Evolutionary conservation across 2,888 invertebrate species (phyloP).

Genomic region (Troglohyphantes excavatus): DNA sequence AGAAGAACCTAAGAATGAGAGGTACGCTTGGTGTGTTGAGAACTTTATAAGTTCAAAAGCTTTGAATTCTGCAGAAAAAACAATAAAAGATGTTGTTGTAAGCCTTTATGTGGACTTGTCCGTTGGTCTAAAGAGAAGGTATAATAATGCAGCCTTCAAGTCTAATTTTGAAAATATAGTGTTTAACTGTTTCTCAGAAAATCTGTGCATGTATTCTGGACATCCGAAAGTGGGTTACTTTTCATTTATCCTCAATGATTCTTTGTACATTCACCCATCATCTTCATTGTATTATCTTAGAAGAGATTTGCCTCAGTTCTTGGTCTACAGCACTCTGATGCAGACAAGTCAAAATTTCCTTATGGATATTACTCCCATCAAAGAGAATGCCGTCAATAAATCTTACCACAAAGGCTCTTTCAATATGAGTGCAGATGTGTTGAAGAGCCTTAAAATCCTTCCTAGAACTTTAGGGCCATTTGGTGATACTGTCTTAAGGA

Average conservation of each 20-base stretch:
- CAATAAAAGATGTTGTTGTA: constrained; percentile 66
- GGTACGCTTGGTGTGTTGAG: constrained; percentile 81
- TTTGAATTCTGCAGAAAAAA: constrained; percentile 80
- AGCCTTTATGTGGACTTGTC: constrained; percentile 42
- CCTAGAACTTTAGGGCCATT: constrained; percentile 64
- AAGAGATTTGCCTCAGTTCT: constrained; percentile 47
- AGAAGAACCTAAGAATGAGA: constrained; percentile 79
- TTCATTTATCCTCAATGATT: constrained; percentile 55
- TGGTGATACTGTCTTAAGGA: constrained; percentile 54
- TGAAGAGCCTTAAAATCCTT: constrained; percentile 54
- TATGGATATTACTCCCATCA: constrained; percentile 66
- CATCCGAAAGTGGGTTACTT: constrained; percentile 74
- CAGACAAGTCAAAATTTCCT: constrained; percentile 68
- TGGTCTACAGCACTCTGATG: constrained; percentile 63
- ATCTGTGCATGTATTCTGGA: constrained; percentile 73
- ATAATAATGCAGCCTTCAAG: constrained; percentile 53
- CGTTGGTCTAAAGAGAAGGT: constrained; percentile 26
- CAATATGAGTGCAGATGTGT: constrained; percentile 23
- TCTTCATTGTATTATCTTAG: constrained; percentile 61
- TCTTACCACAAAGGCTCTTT: constrained; percentile 42
- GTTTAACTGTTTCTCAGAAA: constrained; percentile 69
- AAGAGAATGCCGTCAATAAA: constrained; percentile 43
- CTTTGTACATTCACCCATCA: constrained; percentile 73
- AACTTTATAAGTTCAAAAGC: constrained; percentile 82
- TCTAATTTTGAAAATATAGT: constrained; percentile 54